Base-by-base conservation (phyloP, 2,797 vertebrate genomes). In the Poecilia gillii region DNA sequence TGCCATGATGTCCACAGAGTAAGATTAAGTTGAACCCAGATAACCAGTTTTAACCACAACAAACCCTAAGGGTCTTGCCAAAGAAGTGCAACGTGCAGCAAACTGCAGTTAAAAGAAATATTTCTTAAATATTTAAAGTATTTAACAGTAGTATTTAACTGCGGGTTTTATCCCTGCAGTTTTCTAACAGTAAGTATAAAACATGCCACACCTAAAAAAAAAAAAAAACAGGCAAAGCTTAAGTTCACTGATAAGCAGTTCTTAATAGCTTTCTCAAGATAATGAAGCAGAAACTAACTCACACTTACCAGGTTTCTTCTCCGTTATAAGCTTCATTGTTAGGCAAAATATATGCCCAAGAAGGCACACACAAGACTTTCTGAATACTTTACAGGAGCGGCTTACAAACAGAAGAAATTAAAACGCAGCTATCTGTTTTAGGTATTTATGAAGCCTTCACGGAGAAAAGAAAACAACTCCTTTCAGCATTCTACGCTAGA, bases 301-400 rank as follows among this genome's bases (percentile, higher is more conserved):
- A 90, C 87, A 91, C 95, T 95, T 94, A 96, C 95, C 95, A 75
- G 95, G 94, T 80, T 95, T 95, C 91, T 95, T 95, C 73, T 92
- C 89, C 86, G 79, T 89, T 90, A 84, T 93, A 36, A 95, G 88
- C 89, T 94, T 96, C 96, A 96, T 96, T 46, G 11, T 91, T 79
- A 77, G 36, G 82, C 31, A 68, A 77, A 85, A 73, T 80, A 55
- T 53, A 36, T 72, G 73, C 47, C 84, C 46, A 75, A 66, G 28
- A 77, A 74, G 87, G 76, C 14, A 84, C 1, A 73, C 62, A 82
- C 53, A 75, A 72, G 39, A 8, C 36, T 7, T 46, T 31, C 13
- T 43, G 25, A 81, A 70, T 23, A 80, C 46, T 23, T 16, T 18
- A 31, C n/a, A 43, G 6, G 16, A 66, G 41, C n/a, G 20, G 2